phyloP scores from a whole-genome alignment of 2,797 vertebrate genomes.

The Mormyrus proboscirostris region DNA sequence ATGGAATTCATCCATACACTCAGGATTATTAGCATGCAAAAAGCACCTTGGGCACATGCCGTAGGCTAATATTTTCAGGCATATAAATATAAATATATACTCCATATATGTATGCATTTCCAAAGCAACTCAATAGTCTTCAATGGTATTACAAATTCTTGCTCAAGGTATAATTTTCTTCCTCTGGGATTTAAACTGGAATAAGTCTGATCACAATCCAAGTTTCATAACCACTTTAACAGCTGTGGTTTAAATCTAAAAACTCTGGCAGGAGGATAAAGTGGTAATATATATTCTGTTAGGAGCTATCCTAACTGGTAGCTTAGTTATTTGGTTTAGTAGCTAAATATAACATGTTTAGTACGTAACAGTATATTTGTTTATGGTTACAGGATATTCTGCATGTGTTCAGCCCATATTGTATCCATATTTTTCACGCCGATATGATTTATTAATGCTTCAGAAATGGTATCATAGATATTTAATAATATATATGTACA shows the following conservation, averaged over 20 bases:
- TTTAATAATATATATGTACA: background rate
- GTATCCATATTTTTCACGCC: background rate
- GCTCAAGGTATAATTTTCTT: background rate
- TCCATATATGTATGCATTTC: background rate
- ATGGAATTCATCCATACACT: background rate
- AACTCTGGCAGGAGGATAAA: background rate
- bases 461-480: background rate
- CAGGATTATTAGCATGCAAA: background rate
- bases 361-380: background rate
- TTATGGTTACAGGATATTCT: constrained; percentile 3
- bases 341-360: background rate
- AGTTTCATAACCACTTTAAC: background rate
- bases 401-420: background rate
- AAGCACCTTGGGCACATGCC: background rate
- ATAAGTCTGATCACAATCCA: background rate
- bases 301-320: background rate
- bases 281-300: background rate
- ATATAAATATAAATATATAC: background rate
- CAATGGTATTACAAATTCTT: background rate
- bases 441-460: background rate
- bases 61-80: background rate
- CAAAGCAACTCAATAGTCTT: background rate
- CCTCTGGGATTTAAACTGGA: background rate
- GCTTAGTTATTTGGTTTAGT: background rate
- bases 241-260: constrained; percentile 4